phyloP scores from a whole-genome alignment of 2,113 vertebrate genomes.

The Saguinus imperator region DNA sequence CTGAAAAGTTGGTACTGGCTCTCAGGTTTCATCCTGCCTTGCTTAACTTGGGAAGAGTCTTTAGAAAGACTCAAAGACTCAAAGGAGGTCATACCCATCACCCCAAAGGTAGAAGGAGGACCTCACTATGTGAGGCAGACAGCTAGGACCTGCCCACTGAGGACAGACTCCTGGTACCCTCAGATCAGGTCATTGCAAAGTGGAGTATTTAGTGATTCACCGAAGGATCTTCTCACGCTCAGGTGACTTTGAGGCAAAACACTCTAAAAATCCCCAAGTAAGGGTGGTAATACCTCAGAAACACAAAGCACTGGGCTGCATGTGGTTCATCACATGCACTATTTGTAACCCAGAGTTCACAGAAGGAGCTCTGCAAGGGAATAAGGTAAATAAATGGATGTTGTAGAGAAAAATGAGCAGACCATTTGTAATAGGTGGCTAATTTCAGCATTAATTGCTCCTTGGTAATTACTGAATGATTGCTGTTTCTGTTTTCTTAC shows the following conservation, averaged over 20 bases:
- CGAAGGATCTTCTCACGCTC: no score
- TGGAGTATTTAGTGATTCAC: neutral
- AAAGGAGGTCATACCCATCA: neutral
- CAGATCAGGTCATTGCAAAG: neutral
- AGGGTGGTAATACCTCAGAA: neutral
- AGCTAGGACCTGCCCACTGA: neutral
- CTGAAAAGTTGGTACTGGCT: neutral
- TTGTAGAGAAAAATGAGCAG: conserved; percentile 72
- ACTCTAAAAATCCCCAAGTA: neutral
- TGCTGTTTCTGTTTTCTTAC: conserved; percentile 70
- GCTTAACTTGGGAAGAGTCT: neutral
- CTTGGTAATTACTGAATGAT: conserved; percentile 64
- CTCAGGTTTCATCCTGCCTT: neutral
- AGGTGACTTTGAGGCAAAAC: neutral
- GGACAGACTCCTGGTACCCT: neutral
- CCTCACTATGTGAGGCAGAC: neutral
- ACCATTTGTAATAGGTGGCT: conserved; percentile 70
- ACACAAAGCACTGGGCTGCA: neutral
- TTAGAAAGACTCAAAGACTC: neutral
- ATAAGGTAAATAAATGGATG: conserved; percentile 74
- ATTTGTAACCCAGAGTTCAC: conserved; percentile 53
- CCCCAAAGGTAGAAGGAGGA: neutral
- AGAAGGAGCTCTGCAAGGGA: conserved; percentile 40
- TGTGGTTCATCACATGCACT: neutral
- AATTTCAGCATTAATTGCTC: conserved; percentile 74